Percentiles rank a stretch among this genome's conserved stretches.
Evolutionary conservation across 2,797 vertebrate species (phyloP).

Genomic region (Hippopotamyrus pictus): DNA sequence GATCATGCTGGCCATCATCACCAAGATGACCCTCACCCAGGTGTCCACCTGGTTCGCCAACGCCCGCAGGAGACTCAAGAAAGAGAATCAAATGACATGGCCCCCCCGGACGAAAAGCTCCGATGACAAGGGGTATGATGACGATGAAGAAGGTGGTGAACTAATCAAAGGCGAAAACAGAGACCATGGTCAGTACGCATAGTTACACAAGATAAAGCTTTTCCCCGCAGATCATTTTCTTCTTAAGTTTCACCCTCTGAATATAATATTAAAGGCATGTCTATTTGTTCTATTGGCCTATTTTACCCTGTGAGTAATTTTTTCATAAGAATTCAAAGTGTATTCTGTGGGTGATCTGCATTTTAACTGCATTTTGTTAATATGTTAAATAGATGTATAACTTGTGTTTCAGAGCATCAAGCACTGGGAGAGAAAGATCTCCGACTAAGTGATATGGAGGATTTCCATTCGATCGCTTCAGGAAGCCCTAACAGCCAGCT

Average conservation of each 20-base stretch:
- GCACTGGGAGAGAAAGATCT: slow-evolving; percentile 68
- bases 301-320: background rate
- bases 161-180: slow-evolving; percentile 75
- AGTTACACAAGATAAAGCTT: background rate
- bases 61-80: slow-evolving; percentile 81
- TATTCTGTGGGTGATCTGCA: background rate
- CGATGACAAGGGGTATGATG: slow-evolving; percentile 80
- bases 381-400: background rate
- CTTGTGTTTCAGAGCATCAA: slow-evolving; percentile 55
- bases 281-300: background rate
- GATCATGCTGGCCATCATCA: slow-evolving; percentile 92
- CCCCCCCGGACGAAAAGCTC: slow-evolving; percentile 85
- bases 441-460: slow-evolving; percentile 82
- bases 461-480: slow-evolving; percentile 81
- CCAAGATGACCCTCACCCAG: slow-evolving; percentile 89
- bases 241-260: background rate
- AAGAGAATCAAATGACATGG: slow-evolving; percentile 92
- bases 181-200: slow-evolving; percentile 63
- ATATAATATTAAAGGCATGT: background rate
- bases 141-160: slow-evolving; percentile 84
- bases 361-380: background rate
- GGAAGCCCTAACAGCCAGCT: slow-evolving; percentile 77
- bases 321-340: background rate
- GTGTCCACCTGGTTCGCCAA: slow-evolving; percentile 94
- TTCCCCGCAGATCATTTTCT: background rate